Evolutionary conservation across 2,113 vertebrate species (phyloP).

Genomic region (Gobiocypris rarus): DNA sequence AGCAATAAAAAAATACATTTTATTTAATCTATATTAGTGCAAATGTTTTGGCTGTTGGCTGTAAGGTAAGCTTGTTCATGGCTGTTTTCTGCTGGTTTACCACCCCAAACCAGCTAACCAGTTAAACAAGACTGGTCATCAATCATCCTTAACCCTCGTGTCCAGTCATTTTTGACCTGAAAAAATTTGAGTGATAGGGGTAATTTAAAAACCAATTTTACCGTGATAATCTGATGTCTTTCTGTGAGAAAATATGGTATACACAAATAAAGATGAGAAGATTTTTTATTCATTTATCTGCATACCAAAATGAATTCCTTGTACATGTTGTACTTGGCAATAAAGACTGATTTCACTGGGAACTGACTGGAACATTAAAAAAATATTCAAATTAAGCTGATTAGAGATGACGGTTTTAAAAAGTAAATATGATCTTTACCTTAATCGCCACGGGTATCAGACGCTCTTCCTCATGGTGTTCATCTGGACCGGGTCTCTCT

Average conservation of each 20-base stretch:
- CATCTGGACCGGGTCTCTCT: slow-evolving; percentile 38
- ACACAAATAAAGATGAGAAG: too few relatives aligned
- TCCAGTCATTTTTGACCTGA: too few relatives aligned
- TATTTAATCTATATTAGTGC: not conserved
- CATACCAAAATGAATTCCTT: too few relatives aligned
- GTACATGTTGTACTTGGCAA: too few relatives aligned
- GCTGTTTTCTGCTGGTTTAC: not conserved
- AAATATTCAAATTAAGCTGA: not conserved
- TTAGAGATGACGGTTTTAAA: not conserved
- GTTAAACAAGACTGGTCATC: not conserved
- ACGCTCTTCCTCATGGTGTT: slow-evolving; percentile 57
- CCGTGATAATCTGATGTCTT: not conserved
- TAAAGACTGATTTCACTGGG: too few relatives aligned
- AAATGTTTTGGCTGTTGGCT: too few relatives aligned
- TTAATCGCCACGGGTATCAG: slow-evolving; percentile 90
- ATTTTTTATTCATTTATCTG: too few relatives aligned
- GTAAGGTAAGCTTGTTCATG: too few relatives aligned
- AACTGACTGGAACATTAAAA: not conserved
- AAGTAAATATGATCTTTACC: slow-evolving; percentile 67
- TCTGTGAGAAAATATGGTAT: not conserved
- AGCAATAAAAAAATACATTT: too few relatives aligned
- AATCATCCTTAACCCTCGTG: not conserved
- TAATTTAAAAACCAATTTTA: not conserved
- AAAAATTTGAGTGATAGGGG: too few relatives aligned
- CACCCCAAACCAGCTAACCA: not conserved